Evolutionary conservation across 2,797 vertebrate species (phyloP), one percentile per base, ranked within the genome.

Genomic region (Gephyroberyx darwinii): DNA sequence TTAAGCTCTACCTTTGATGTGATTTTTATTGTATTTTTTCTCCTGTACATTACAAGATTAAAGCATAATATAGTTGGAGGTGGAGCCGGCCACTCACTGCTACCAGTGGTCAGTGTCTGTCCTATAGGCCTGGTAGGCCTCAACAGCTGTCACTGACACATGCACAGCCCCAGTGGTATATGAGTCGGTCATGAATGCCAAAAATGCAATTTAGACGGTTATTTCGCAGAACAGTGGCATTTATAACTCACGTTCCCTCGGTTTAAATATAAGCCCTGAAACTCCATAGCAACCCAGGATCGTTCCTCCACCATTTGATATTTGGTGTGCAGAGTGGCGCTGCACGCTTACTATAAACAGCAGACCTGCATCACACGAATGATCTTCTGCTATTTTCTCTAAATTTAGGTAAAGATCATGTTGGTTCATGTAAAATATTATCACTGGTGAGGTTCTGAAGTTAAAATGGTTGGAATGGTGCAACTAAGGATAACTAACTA

Each of bases 71-170:
- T 26, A 64, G 65, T 13, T 30, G 55, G 60, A 68, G 81, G 77
- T 39, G 84, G 76, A 67, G 78, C 41, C 41, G 39, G 65, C 56
- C 65, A 62, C 77, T 55, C 54, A 26, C n/a, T 16, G 54, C 56
- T 58, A 64, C 57, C 77, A 73, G 75, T 59, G 56, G 80, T 78
- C 30, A 0, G 65, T 47, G 69, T 76, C 82, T 80, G 75, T 68
- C 78, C 63, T 65, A 63, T 60, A 68, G 61, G 77, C 78, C 78
- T 87, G 75, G 51, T 79, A 82, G 87, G 82, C 82, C 83, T 90
- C 88, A 86, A 87, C 94, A 95, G 93, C 92, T 95, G 91, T 89
- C 92, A 91, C 87, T 87, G 93, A 94, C 92, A 92, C 78, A 87
- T 87, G 88, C 69, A 55, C 81, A 65, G 83, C 86, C 86, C 85